Evolutionary conservation across 2,888 invertebrate species (phyloP), one percentile per base, ranked within the genome.

Genomic region (Acrobasis consociella): DNA sequence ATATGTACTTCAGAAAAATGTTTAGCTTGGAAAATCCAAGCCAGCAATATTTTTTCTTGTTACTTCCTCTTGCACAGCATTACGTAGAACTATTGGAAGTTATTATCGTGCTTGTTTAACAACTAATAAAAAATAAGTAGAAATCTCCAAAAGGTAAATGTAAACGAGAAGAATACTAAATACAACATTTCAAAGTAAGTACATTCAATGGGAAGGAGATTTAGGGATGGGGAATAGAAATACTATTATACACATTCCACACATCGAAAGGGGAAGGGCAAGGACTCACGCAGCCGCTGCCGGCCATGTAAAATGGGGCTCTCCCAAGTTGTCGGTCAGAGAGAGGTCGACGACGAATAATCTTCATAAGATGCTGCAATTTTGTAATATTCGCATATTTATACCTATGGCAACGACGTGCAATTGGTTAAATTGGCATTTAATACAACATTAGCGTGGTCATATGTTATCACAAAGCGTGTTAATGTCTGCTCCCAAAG

Each of bases 321-420:
- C 85, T 89, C 91, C 90, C 86, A 85, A 79, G 85, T 76, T 78
- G 83, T 93, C 79, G 89, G 92, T 94, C 95, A 95, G 91, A 95
- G 94, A 89, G 95, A 95, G 78, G 95, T 95, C 87, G 95, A 95
- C 88, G 95, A 95, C 84, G 95, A 95, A 93, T 94, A 94, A 91
- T 94, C 94, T 93, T 95, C 94, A 93, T 93, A 94, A 89, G 94
- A 94, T 93, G 94, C 95, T 94, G 94, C 93, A 94, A 94, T 89
- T 90, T 90, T 91, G 89, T 90, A 91, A 91, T 82, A 91, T 89
- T 90, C 88, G 82, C 88, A 91, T 88, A 90, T 89, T 91, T 91
- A 91, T 87, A 91, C 91, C 90, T 91, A 91, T 85, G 86, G 89
- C 89, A 90, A 90, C 75, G 88, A 89, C 76, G 86, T 83, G 80